A percentile compares a stretch with the other conserved stretches of the same genome.
Evolutionary conservation across 2,797 vertebrate genomes (phyloP).

Genomic region (Channa striata): DNA sequence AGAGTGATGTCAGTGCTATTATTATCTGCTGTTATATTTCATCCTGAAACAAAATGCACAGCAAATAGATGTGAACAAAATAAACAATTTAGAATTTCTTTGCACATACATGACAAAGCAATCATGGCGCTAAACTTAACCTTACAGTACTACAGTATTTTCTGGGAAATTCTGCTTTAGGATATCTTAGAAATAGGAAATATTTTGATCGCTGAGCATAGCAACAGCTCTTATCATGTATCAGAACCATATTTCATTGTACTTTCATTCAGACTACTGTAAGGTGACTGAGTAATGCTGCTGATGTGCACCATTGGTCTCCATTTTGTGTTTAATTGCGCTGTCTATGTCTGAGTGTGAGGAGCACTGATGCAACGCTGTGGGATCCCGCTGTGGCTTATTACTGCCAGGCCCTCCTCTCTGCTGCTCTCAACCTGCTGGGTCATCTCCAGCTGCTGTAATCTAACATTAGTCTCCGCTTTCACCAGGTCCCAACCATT

Average conservation of each 20-base stretch:
- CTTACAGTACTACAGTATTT: background rate
- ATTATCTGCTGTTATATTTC: background rate
- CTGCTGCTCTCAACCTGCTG: conserved; percentile 62
- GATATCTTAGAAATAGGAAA: background rate
- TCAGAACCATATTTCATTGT: conserved; percentile 25
- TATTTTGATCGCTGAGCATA: conserved; percentile 12
- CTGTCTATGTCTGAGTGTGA: conserved; percentile 57
- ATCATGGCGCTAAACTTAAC: background rate
- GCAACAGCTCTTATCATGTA: conserved; percentile 29
- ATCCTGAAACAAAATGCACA: background rate
- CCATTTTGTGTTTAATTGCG: conserved; percentile 71
- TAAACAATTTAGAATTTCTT: background rate
- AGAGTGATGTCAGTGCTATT: background rate
- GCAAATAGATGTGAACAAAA: background rate
- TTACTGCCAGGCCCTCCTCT: conserved; percentile 71
- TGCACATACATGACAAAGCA: background rate
- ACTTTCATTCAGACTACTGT: conserved; percentile 32
- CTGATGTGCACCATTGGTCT: conserved; percentile 57
- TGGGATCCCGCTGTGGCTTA: conserved; percentile 76
- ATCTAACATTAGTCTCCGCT: conserved; percentile 73
- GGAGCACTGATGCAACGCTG: conserved; percentile 64
- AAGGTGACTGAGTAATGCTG: conserved; percentile 28
- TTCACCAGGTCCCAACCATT: conserved; percentile 74
- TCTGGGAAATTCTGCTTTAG: conserved; percentile 2
- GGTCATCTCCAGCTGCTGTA: conserved; percentile 77